These are phyloP conservation scores for Eueremaeus valkanovi DNA, from an alignment of 2,888 invertebrate genomes.

Conservation along the genomic window DNA sequence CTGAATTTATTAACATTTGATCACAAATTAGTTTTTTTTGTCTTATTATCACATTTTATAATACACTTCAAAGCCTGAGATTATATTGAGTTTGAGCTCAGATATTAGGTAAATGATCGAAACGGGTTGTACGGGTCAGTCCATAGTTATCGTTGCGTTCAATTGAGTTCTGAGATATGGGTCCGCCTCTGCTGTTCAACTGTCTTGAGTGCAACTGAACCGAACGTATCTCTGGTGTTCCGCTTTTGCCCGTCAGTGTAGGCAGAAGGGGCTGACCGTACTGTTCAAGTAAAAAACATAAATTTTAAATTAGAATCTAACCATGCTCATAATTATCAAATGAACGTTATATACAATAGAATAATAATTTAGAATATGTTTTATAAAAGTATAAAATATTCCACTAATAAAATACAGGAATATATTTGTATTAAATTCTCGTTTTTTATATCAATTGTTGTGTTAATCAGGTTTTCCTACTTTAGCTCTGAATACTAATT, in stretches of 20 bases:
- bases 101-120: slow-evolving; percentile 39
- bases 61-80: too few relatives aligned
- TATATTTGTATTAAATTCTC: too few relatives aligned
- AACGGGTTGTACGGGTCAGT: slow-evolving; percentile 4
- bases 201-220: slow-evolving; percentile 33
- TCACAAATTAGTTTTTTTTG: too few relatives aligned
- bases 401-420: too few relatives aligned
- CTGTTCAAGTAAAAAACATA: not conserved
- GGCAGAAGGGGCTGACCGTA: slow-evolving; percentile 35
- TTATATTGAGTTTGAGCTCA: not conserved
- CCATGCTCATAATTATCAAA: too few relatives aligned
- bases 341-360: not conserved
- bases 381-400: too few relatives aligned
- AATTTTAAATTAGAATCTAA: not conserved
- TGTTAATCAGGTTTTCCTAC: too few relatives aligned
- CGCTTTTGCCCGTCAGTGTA: slow-evolving; percentile 9
- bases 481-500: too few relatives aligned
- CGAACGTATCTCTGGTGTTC: slow-evolving; percentile 34
- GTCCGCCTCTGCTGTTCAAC: not conserved
- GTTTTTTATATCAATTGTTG: too few relatives aligned
- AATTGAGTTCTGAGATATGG: not conserved
- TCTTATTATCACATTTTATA: too few relatives aligned
- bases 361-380: too few relatives aligned
- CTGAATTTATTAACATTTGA: too few relatives aligned
- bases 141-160: not conserved